These are phyloP conservation scores for Eulacestoma nigropectus DNA, from an alignment of 2,113 vertebrate genomes.

Conservation along the genomic window DNA sequence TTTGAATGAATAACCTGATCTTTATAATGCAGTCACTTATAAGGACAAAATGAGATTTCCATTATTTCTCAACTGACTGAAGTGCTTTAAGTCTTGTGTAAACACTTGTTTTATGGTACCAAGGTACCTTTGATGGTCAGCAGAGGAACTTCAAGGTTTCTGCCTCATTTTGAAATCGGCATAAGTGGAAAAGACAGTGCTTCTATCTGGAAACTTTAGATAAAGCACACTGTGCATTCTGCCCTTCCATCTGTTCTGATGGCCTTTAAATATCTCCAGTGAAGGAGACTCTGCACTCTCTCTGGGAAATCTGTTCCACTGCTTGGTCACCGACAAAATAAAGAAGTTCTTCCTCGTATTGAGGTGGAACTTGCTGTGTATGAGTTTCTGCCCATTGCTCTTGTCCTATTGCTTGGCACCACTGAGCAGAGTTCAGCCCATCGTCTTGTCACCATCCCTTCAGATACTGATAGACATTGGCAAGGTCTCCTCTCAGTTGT, in stretches of 20 bases:
- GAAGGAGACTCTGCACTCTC: background rate
- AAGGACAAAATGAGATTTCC: background rate
- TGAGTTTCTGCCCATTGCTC: background rate
- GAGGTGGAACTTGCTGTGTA: background rate
- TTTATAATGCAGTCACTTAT: background rate
- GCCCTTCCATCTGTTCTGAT: background rate
- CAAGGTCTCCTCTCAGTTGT: accelerated
- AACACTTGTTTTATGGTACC: background rate
- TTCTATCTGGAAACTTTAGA: background rate
- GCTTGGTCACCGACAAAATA: too few species aligned
- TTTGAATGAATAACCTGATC: background rate
- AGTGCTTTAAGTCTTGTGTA: background rate
- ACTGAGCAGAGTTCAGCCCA: background rate
- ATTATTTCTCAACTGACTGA: background rate
- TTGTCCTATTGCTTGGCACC: background rate
- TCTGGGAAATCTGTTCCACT: background rate
- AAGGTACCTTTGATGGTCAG: background rate
- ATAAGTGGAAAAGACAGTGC: background rate
- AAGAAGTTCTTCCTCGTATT: background rate
- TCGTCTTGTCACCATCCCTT: background rate
- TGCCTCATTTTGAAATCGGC: background rate
- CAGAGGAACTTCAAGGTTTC: background rate
- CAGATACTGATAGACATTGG: background rate
- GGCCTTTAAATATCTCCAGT: background rate
- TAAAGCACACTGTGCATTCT: background rate